Evolutionary conservation across 2,797 vertebrate genomes (phyloP), one percentile per base, ranked within the genome.

Genomic region (Sebastes diaconus): DNA sequence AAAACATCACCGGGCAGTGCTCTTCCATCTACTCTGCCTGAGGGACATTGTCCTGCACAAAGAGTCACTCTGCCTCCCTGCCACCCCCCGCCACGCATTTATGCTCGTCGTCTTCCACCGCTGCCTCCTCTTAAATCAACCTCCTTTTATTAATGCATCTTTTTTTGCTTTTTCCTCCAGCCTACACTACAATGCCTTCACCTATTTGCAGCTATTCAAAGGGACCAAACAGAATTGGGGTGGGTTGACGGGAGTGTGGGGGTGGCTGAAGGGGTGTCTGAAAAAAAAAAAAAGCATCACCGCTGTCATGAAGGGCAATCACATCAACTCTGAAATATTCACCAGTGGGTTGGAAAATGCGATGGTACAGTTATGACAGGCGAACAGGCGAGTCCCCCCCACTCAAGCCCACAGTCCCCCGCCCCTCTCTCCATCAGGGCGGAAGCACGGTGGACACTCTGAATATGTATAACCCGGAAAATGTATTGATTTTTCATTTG

Each of bases 401-500:
- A 68, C 85, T 76, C 87, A 18, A 79, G 57, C 81, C 87, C 84
- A 76, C 84, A 73, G 29, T 36, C 87, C 95, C 95, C 93, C 90
- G 88, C 94, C 95, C 95, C 80, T 74, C 88, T 91, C 92, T 93
- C 92, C 87, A 97, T 96, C 96, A 96, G 96, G 96, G 96, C 95
- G 95, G 96, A 97, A 97, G 96, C 96, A 96, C 84, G 94, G 94
- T 93, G 94, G 95, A 95, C 95, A 96, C 96, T 97, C 97, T 98
- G 97, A 98, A 99, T 99, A 98, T 98, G 96, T 97, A 98, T 97
- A 97, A 97, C 96, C 96, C 95, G 95, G 97, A 98, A 97, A 97
- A 98, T 95, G 92, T 98, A 99, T 99, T 98, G 98, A 99, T 99
- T 99, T 98, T 98, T 99, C 96, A 98, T 98, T 97, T 94, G 95